phyloP scores from a whole-genome alignment of 2,797 vertebrate species.

The Pelodytes ibericus region DNA sequence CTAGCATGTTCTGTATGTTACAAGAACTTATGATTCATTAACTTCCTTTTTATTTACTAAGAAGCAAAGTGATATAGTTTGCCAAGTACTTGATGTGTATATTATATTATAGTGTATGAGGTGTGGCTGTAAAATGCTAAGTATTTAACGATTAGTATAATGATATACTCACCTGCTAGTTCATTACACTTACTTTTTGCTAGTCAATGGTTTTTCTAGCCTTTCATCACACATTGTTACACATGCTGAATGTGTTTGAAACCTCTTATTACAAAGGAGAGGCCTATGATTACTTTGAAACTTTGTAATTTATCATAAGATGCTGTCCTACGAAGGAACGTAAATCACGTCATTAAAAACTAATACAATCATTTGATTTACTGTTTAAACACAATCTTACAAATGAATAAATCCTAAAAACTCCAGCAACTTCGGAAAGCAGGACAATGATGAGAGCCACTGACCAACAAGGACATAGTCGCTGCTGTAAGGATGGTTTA shows the following conservation, averaged over 20 bases:
- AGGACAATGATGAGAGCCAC: too few relatives aligned
- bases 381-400: too few relatives aligned
- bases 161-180: conserved; percentile 5
- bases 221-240: conserved; percentile 30
- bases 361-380: too few relatives aligned
- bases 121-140: conserved; percentile 27
- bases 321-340: too few relatives aligned
- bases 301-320: too few relatives aligned
- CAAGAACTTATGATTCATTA: background rate
- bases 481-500: too few relatives aligned
- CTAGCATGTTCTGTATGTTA: background rate
- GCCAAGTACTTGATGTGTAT: background rate
- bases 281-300: background rate
- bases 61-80: background rate
- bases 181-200: conserved; percentile 31
- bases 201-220: background rate
- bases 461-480: too few relatives aligned
- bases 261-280: background rate
- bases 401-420: too few relatives aligned
- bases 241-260: background rate
- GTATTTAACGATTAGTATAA: conserved; percentile 12
- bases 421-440: too few relatives aligned
- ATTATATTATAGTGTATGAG: conserved; percentile 23
- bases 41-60: background rate
- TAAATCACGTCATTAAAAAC: too few relatives aligned